phyloP scores from a whole-genome alignment of 1,140 invertebrate species.

The Microplitis demolitor region DNA sequence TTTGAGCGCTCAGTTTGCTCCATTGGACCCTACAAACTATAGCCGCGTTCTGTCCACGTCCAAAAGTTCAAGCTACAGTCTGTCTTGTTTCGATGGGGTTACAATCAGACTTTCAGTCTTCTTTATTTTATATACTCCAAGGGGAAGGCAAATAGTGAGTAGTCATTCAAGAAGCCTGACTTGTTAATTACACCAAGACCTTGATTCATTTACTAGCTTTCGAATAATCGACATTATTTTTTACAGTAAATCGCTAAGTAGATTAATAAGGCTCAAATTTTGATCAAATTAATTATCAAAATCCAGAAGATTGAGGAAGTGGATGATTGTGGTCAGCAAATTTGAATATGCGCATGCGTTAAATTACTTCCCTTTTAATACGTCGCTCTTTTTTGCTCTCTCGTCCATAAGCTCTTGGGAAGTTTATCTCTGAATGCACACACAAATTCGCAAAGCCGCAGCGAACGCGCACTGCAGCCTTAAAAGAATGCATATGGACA shows the following conservation, averaged over 20 bases:
- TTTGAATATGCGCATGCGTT: background rate
- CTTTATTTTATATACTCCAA: constrained; percentile 19
- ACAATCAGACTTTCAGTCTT: constrained; percentile 24
- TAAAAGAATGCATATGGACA: constrained; percentile 13
- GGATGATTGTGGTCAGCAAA: background rate
- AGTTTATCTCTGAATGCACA: constrained; percentile 36
- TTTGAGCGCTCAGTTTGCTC: constrained; percentile 7
- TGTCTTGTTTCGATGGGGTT: constrained; percentile 20
- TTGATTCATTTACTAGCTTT: background rate
- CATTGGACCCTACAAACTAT: background rate
- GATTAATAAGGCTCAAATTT: background rate
- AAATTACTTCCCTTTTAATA: constrained; percentile 4
- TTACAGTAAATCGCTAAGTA: background rate
- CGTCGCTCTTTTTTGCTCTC: background rate
- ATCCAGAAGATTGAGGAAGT: background rate
- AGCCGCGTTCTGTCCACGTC: background rate
- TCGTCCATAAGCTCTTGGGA: constrained; percentile 20
- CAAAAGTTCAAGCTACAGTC: constrained; percentile 18
- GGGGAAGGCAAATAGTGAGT: background rate
- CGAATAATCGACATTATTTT: background rate
- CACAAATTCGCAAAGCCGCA: constrained; percentile 28
- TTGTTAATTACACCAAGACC: constrained; percentile 5
- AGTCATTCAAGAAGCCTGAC: constrained; percentile 6
- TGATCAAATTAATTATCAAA: background rate
- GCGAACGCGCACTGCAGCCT: constrained; percentile 4